phyloP scores from a whole-genome alignment of 1,140 invertebrate species.

The Pseudomyrmex flavicornis region DNA sequence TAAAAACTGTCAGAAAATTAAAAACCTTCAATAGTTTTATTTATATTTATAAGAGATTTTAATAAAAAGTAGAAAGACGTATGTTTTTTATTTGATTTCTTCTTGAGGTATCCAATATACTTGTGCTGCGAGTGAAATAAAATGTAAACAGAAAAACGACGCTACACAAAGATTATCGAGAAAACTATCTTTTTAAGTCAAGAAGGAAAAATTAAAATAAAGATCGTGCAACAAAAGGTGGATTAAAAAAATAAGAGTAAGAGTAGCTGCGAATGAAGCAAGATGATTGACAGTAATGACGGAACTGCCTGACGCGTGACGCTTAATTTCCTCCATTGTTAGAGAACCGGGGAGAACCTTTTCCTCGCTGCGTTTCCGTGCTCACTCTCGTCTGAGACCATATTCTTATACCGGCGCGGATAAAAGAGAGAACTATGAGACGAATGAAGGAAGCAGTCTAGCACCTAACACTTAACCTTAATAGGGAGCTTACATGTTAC shows the following conservation, averaged over 20 bases:
- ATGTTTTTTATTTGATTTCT: too few species aligned
- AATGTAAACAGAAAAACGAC: too few species aligned
- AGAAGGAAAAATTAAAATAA: neutral
- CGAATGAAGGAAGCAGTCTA: conserved; percentile 36
- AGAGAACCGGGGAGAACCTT: conserved; percentile 18
- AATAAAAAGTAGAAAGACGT: too few species aligned
- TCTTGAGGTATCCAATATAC: too few species aligned
- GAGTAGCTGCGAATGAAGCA: conserved; percentile 49
- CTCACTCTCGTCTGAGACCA: conserved; percentile 12
- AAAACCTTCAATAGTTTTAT: too few species aligned
- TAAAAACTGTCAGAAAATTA: neutral
- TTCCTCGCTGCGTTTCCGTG: conserved; percentile 46
- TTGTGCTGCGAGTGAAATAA: too few species aligned
- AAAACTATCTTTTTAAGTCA: neutral
- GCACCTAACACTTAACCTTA: conserved; percentile 40
- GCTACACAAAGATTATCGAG: conserved; percentile 15
- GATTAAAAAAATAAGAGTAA: conserved; percentile 21
- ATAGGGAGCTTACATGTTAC: conserved; percentile 49
- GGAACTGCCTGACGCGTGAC: conserved; percentile 54
- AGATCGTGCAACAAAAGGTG: neutral
- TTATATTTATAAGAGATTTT: too few species aligned
- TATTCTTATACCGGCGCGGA: conserved; percentile 40
- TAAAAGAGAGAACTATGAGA: conserved; percentile 40
- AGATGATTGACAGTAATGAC: conserved; percentile 57
- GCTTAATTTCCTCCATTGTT: conserved; percentile 56